Conservation (phyloP, 2,797 vertebrate genomes). For the Enteromius afrohamiltoni region DNA sequence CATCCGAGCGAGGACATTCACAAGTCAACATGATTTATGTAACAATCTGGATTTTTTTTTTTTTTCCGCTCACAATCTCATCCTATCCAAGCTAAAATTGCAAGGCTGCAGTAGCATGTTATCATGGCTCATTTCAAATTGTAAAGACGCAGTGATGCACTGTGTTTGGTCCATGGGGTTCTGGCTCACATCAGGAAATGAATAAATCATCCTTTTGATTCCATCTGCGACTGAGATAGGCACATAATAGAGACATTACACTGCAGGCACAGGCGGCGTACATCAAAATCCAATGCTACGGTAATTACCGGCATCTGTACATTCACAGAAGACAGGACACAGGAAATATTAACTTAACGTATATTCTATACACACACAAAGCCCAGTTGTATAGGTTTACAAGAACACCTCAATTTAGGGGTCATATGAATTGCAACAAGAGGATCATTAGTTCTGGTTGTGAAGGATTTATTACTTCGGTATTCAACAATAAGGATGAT, state of each 20-base stretch:
- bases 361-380: neutral
- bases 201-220: conserved; percentile 47
- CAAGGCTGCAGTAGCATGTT: neutral
- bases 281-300: conserved; percentile 3
- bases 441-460: conserved; percentile 12
- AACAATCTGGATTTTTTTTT: neutral
- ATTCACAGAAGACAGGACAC: conserved; percentile 2
- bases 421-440: neutral
- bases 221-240: conserved; percentile 39
- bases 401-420: neutral
- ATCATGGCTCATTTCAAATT: conserved; percentile 8
- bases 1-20: too few relatives aligned
- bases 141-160: conserved; percentile 5
- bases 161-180: neutral
- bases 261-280: neutral
- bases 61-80: neutral
- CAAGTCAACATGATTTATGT: neutral
- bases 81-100: neutral
- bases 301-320: conserved; percentile 30
- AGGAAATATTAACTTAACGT: conserved; percentile 4
- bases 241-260: conserved; percentile 24
- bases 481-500: neutral
- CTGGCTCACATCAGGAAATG: conserved; percentile 23
- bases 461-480: conserved; percentile 6
- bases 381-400: neutral